These are phyloP conservation scores for Sporophila hypoxantha DNA, from an alignment of 2,113 vertebrate species.

Conservation along the genomic window DNA sequence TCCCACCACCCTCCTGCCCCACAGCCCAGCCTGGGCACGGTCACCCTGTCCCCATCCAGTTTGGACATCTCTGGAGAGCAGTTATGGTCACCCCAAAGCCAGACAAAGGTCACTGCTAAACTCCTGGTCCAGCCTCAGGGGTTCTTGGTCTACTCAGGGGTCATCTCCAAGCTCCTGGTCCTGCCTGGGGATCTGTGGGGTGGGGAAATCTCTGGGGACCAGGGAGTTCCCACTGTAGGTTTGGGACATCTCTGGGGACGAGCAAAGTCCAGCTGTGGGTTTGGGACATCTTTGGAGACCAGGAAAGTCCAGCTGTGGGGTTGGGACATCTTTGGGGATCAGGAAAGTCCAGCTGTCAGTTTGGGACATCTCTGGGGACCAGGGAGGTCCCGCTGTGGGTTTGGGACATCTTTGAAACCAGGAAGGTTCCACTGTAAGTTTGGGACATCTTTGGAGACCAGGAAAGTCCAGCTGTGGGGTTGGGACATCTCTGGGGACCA, in stretches of 20 bases:
- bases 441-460: too few relatives aligned
- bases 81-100: not conserved
- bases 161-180: not conserved
- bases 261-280: accelerated
- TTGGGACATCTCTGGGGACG: not conserved
- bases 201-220: not conserved
- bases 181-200: not conserved
- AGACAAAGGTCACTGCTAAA: too few relatives aligned
- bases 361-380: too few relatives aligned
- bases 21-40: accelerated
- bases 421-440: too few relatives aligned
- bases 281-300: too few relatives aligned
- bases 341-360: too few relatives aligned
- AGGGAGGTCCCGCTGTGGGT: too few relatives aligned
- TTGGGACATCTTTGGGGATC: accelerated
- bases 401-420: not conserved
- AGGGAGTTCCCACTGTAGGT: too few relatives aligned
- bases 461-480: accelerated
- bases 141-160: not conserved
- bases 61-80: accelerated
- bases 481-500: too few relatives aligned
- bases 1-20: not conserved
- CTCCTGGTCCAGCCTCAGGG: accelerated
- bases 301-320: accelerated
- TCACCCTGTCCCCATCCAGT: not conserved